Percentiles rank a stretch among this genome's conserved stretches.
Conservation (phyloP, 2,888 invertebrate species). For the Embidobia sp. region DNA sequence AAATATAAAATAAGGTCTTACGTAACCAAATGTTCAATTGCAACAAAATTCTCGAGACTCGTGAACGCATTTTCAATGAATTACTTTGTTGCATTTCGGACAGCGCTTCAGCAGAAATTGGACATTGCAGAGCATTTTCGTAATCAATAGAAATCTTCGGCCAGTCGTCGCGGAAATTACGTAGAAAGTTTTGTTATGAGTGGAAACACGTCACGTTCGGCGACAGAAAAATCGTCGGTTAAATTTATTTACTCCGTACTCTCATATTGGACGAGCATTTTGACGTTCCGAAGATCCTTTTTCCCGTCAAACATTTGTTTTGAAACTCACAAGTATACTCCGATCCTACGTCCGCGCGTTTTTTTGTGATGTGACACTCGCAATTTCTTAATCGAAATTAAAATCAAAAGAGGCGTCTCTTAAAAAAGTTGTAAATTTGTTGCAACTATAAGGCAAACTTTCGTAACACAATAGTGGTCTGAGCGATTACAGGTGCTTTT, state of each 20-base stretch:
- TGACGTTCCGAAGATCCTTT: slow-evolving; percentile 4
- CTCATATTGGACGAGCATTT: neutral
- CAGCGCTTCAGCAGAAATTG: neutral
- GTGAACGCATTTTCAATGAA: neutral
- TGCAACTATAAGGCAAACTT: too few species aligned
- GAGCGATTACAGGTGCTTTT: slow-evolving; percentile 3
- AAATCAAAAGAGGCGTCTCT: too few species aligned
- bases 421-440: too few species aligned
- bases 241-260: neutral
- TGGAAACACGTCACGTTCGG: slow-evolving; percentile 22
- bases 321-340: too few species aligned
- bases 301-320: too few species aligned
- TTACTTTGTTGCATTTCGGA: neutral
- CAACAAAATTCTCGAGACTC: slow-evolving; percentile 10
- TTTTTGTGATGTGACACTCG: too few species aligned
- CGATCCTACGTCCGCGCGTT: too few species aligned
- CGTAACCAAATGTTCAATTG: too few species aligned
- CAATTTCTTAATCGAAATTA: too few species aligned
- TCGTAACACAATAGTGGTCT: neutral
- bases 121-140: slow-evolving; percentile 65
- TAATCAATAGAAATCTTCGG: slow-evolving; percentile 74
- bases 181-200: slow-evolving; percentile 73
- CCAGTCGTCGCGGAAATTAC: slow-evolving; percentile 73
- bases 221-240: slow-evolving; percentile 4
- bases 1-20: too few species aligned